These are phyloP conservation scores for Plebejus melissa DNA, from an alignment of 2,888 invertebrate genomes.

Conservation along the genomic window DNA sequence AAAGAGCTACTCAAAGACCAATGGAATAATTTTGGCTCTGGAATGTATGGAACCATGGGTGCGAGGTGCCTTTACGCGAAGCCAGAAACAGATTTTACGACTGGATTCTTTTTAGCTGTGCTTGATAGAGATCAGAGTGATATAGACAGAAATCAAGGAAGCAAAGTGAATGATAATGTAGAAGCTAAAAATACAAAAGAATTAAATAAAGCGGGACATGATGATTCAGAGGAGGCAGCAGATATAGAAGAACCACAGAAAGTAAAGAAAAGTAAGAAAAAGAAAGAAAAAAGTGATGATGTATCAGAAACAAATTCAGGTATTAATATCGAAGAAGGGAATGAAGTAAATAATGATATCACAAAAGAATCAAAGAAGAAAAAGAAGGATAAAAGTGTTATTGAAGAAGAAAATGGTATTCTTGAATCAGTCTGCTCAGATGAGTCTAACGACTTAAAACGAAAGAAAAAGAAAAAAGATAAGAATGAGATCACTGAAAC, in stretches of 20 bases:
- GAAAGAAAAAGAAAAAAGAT: constrained; percentile 23
- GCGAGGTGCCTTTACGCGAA: constrained; percentile 88
- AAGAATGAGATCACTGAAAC: neutral
- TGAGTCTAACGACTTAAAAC: neutral
- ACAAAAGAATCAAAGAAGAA: neutral
- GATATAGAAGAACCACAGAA: constrained; percentile 30
- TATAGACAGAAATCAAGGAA: constrained; percentile 44
- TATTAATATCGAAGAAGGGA: neutral
- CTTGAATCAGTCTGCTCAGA: neutral
- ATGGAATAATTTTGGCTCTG: constrained; percentile 84
- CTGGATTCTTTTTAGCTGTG: constrained; percentile 97
- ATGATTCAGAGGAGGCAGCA: constrained; percentile 18
- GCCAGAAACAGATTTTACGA: constrained; percentile 88
- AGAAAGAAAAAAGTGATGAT: constrained; percentile 24
- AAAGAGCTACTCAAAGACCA: constrained; percentile 79
- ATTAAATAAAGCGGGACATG: constrained; percentile 8
- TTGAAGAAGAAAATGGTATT: constrained; percentile 21
- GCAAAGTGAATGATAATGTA: constrained; percentile 33
- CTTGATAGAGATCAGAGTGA: constrained; percentile 83
- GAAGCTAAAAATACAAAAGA: constrained; percentile 32
- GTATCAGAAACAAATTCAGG: neutral
- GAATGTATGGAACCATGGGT: constrained; percentile 82
- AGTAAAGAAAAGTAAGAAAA: constrained; percentile 31
- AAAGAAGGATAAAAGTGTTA: constrained; percentile 35
- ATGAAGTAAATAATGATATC: neutral